Base-by-base conservation (phyloP, 2,113 vertebrate species). In the Aegotheles bennettii region DNA sequence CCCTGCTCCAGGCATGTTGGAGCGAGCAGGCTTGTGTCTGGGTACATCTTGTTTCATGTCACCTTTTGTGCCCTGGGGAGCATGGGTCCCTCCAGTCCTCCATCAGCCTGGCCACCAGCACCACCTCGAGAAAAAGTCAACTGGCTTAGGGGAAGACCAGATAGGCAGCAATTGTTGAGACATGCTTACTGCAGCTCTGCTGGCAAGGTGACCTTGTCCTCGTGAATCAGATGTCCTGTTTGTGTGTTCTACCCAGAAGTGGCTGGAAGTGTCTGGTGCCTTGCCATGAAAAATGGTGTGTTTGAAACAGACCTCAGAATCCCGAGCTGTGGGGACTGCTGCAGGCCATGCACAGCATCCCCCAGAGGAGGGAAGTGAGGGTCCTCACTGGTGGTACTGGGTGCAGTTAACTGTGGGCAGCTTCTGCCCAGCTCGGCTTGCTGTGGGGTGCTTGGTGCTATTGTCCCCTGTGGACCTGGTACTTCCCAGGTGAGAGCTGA, bases 181-280 rank as follows among this genome's bases (percentile, higher is more conserved):
- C 86, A 68, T 77, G 89, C 81, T 93, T 91, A 78, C 40, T 90
- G 92, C 76, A 74, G 83, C 90, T 96, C 60, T 70, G 70, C 91
- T 81, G 93, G 56, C 19, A 74, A 77, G 87, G 79, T 77, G 91
- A 92, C 85, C 51, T 53, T 91, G 76, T 76, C 76, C 87, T 93
- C 20, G 14, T 2, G 13, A 94, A 84, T 75, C 28, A 78, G 79
- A 40, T 48, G 43, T 67, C 21, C 81, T 17, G 29, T 81, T 35
- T 84, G 95, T 80, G 75, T 89, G 33, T 47, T 42, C 83, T 87
- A 53, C 53, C 69, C 80, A 48, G 71, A 84, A 92, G 63, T 75
- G 78, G 78, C 59, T 79, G 68, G 40, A 63, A 84, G 63, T 38
- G 59, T 28, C 64, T 45, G 24, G 35, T 28, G 35, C 26, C 35